These are phyloP conservation scores for Noctua fimbriata DNA, from an alignment of 2,888 invertebrate genomes.

Conservation along the genomic window DNA sequence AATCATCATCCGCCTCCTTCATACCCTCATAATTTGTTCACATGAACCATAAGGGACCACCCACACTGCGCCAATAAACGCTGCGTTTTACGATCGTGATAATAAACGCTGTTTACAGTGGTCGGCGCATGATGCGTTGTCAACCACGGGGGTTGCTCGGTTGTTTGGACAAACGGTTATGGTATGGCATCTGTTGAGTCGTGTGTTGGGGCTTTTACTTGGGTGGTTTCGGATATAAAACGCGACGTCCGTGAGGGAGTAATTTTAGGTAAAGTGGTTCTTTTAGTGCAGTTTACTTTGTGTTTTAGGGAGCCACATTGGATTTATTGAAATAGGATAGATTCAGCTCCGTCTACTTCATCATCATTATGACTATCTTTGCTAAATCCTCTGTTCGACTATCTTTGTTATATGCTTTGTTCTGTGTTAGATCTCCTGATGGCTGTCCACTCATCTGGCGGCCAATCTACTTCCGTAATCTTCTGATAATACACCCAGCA, in stretches of 20 bases:
- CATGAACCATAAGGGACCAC: conserved; percentile 83
- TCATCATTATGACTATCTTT: fast-evolving
- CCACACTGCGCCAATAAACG: conserved; percentile 86
- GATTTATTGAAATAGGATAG: neutral
- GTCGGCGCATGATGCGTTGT: conserved; percentile 72
- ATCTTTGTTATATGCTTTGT: neutral
- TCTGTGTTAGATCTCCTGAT: no score
- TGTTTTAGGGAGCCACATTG: neutral
- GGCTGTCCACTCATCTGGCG: neutral
- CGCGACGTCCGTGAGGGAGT: neutral
- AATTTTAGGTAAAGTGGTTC: conserved; percentile 2
- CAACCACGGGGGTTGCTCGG: conserved; percentile 69
- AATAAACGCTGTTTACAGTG: conserved; percentile 86
- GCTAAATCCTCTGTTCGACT: neutral
- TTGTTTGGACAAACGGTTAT: conserved; percentile 75
- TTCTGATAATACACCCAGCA: neutral
- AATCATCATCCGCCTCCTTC: conserved; percentile 11
- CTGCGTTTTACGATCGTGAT: conserved; percentile 84
- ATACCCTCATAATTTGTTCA: conserved; percentile 68
- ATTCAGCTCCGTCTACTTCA: neutral
- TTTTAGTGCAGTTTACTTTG: neutral
- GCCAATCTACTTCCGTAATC: neutral
- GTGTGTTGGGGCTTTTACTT: conserved; percentile 48
- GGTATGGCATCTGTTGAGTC: conserved; percentile 60
- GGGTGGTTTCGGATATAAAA: conserved; percentile 54